Base-by-base conservation (phyloP, 2,113 vertebrate genomes). In the Puffinus mauretanicus region DNA sequence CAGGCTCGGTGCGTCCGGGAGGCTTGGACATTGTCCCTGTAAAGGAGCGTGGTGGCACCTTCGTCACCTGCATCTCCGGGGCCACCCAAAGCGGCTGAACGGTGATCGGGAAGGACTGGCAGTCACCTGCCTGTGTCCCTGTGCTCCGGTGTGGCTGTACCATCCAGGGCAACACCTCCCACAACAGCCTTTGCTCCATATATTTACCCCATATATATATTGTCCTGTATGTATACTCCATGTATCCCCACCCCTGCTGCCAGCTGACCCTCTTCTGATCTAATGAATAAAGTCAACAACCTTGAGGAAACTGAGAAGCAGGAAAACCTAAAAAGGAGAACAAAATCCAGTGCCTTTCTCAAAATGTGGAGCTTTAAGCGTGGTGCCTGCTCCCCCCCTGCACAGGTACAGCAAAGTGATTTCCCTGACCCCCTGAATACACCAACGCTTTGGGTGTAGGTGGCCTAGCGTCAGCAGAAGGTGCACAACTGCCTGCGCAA, bases 371-470 rank as follows among this genome's bases (percentile, higher is more conserved):
- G 8, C 34, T 58, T 34, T 6, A 64, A 32, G 17, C 0, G 3
- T 16, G 42, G 12, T 10, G 9, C 46, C 11, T 16, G 19, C 49
- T 22, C 24, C 47, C 7, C 2, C 14, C 29, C 15, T 13, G 34
- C 40, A 62, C 13, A 11, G 1, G 16, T 12, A 6, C 5, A 27
- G 22, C 30, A 30, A 12, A 27, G 46, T 1, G 40, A 11, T 32
- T 22, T 34, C 17, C 67, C 21, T 16, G 12, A 15, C 10, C 9
- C 64, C 20, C 13, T 4, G 4, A 13, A 26, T 2, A 18, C 19
- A 32, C 24, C 16, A 2, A 15, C 1, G 0, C 24, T 24, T 8
- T 32, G 61, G 5, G 2, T 26, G 34, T 2, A 9, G 27, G 6
- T 16, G 55, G 6, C 5, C 21, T 6, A 2, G 55, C 11, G 25